Conservation (phyloP, 2,113 vertebrate genomes). For the Micronisus gabar region DNA sequence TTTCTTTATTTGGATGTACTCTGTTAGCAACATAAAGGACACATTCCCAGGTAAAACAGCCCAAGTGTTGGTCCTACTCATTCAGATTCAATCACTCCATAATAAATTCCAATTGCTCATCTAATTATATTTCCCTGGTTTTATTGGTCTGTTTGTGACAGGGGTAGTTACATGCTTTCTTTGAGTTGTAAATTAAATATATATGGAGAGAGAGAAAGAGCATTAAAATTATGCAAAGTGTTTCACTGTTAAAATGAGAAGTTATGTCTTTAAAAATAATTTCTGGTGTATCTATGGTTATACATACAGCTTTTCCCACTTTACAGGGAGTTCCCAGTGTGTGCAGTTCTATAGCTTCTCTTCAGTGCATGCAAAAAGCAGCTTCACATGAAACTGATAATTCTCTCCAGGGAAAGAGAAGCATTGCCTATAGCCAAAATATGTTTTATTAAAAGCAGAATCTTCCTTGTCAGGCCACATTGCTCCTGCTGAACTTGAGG, state of each 20-base stretch:
- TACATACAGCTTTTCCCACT: neutral
- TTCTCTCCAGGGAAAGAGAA: neutral
- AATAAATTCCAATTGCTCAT: neutral
- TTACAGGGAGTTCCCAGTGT: neutral
- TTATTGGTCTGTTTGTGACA: neutral
- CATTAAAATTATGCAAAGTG: neutral
- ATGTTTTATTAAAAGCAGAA: slow-evolving; percentile 23
- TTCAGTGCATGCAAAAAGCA: neutral
- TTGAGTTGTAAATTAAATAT: neutral
- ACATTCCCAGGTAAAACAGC: neutral
- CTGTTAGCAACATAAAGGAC: neutral
- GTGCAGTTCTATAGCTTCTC: neutral
- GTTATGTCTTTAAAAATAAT: neutral
- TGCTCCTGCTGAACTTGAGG: neutral
- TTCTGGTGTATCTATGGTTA: neutral
- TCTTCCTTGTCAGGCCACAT: slow-evolving; percentile 14
- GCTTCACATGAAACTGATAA: neutral
- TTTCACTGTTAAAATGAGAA: neutral
- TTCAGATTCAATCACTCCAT: neutral
- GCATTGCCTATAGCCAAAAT: neutral
- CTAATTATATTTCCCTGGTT: neutral
- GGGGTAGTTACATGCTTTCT: neutral
- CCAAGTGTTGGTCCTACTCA: neutral
- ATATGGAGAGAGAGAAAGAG: neutral
- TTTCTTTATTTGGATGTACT: neutral